These are phyloP conservation scores for Agriopis marginaria DNA, from an alignment of 2,888 invertebrate genomes.

Conservation along the genomic window DNA sequence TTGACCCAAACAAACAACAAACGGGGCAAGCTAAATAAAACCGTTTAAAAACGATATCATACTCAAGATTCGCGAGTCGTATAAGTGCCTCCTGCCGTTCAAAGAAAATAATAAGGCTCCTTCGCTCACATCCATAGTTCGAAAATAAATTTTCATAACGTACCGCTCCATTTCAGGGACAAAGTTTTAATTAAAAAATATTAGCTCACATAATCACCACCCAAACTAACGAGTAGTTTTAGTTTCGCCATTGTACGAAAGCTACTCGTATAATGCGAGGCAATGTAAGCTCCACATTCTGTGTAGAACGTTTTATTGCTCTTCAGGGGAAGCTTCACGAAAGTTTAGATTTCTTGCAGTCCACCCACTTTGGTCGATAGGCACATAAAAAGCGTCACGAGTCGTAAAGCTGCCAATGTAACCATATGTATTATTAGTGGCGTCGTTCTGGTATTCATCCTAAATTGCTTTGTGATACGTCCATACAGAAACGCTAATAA, in stretches of 20 bases:
- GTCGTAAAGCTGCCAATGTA: slow-evolving; percentile 47
- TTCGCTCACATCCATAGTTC: slow-evolving; percentile 16
- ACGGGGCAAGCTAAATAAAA: slow-evolving; percentile 40
- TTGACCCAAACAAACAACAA: too few species aligned
- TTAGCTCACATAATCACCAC: slow-evolving; percentile 34
- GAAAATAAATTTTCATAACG: slow-evolving; percentile 22
- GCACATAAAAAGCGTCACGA: slow-evolving; percentile 52
- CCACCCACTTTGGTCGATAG: slow-evolving; percentile 49
- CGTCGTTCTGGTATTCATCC: slow-evolving; percentile 32
- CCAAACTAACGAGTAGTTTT: slow-evolving; percentile 35
- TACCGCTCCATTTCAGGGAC: slow-evolving; percentile 14
- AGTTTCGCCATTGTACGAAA: slow-evolving; percentile 43
- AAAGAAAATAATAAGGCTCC: slow-evolving; percentile 26
- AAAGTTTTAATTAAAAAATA: slow-evolving; percentile 45
- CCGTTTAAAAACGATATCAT: slow-evolving; percentile 46
- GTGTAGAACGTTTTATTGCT: slow-evolving; percentile 54
- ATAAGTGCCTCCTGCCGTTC: slow-evolving; percentile 47
- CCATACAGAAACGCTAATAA: slow-evolving; percentile 14
- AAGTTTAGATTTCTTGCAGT: slow-evolving; percentile 56
- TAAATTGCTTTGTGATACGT: slow-evolving; percentile 33
- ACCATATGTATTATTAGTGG: slow-evolving; percentile 31
- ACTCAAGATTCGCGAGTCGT: slow-evolving; percentile 43
- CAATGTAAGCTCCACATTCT: slow-evolving; percentile 47
- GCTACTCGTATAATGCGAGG: slow-evolving; percentile 41
- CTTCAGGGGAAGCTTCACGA: slow-evolving; percentile 52